Evolutionary conservation across 2,888 invertebrate genomes (phyloP).

Genomic region (Heteromyza rotundicornis): DNA sequence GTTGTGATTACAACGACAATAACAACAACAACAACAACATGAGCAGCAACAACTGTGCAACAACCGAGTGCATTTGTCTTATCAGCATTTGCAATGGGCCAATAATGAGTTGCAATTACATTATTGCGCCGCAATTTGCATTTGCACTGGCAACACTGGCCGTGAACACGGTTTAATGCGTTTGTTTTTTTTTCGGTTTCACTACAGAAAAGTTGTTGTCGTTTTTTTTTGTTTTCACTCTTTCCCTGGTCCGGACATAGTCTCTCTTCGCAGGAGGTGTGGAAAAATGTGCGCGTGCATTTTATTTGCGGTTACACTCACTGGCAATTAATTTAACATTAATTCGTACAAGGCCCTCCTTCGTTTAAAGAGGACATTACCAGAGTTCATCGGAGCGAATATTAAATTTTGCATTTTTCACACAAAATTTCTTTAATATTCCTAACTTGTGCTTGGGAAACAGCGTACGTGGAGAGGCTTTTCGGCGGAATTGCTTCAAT

Average conservation of each 20-base stretch:
- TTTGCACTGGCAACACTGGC: constrained; percentile 4
- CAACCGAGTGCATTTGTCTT: constrained; percentile 5
- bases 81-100: background rate
- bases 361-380: background rate
- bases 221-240: no score
- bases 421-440: no score
- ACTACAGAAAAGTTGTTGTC: no score
- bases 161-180: background rate
- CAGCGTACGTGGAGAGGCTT: no score
- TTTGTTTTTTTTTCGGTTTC: no score
- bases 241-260: no score
- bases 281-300: constrained; percentile 16
- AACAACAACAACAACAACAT: constrained; percentile 14
- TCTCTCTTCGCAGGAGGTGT: background rate
- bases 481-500: background rate
- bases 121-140: constrained; percentile 36
- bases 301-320: constrained; percentile 34
- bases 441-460: background rate
- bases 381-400: no score
- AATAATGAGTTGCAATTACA: constrained; percentile 42
- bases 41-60: constrained; percentile 5
- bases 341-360: constrained; percentile 24
- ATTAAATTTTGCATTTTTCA: no score
- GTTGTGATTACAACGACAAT: constrained; percentile 18
- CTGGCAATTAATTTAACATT: constrained; percentile 36